These are phyloP conservation scores for Bos taurus DNA, from an alignment of 2,113 vertebrate genomes.

Conservation along the genomic window DNA sequence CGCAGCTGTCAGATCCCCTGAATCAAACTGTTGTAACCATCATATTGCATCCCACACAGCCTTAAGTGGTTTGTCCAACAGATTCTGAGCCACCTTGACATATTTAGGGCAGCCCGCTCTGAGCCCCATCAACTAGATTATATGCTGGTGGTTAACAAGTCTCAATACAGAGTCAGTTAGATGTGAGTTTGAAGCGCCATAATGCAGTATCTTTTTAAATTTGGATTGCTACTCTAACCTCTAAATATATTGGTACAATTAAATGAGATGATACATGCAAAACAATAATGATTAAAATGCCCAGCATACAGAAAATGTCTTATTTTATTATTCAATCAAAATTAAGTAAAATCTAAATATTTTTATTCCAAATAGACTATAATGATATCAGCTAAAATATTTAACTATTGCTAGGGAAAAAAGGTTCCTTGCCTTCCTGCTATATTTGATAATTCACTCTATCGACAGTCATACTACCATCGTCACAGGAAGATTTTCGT, in stretches of 20 bases:
- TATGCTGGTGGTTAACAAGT: not conserved
- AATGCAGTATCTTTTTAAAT: not conserved
- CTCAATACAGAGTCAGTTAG: not conserved
- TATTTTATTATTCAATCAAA: not conserved
- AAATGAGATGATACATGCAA: not conserved
- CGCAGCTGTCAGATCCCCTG: not conserved
- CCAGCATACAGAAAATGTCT: not conserved
- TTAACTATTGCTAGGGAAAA: not conserved
- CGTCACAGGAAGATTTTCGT: not conserved
- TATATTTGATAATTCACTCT: not conserved
- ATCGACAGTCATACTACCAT: not conserved
- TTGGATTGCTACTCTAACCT: not conserved
- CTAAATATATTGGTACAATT: not conserved
- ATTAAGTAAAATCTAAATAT: not conserved
- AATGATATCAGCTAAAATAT: not conserved
- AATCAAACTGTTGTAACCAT: fast-evolving
- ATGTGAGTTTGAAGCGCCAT: not conserved
- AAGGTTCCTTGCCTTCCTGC: not conserved
- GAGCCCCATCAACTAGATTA: not conserved
- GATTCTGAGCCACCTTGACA: not conserved
- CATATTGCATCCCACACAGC: not conserved
- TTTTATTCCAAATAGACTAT: not conserved
- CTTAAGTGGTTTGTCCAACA: not conserved
- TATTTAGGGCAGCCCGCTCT: not conserved
- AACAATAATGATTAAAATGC: not conserved